A percentile compares a stretch with the other conserved stretches of the same genome.
Conservation (phyloP, 1,140 invertebrate genomes). For the Leptinotarsa lineolata region DNA sequence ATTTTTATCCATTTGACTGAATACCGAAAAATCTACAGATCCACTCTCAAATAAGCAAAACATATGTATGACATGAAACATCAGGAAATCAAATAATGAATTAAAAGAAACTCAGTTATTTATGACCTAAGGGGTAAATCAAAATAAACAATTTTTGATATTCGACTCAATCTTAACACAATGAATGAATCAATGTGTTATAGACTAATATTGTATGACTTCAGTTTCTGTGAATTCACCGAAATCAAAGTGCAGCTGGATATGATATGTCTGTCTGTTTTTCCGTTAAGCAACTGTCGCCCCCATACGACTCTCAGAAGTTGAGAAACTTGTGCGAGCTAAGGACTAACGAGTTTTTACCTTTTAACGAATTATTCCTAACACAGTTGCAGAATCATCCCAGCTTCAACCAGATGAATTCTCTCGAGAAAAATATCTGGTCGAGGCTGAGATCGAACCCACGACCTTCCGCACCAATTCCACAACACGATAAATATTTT, state of each 20-base stretch:
- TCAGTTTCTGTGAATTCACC: not conserved
- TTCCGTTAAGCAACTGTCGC: no score
- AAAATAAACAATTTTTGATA: not conserved
- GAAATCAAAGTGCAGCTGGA: conserved; percentile 7
- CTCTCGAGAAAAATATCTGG: no score
- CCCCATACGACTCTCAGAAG: no score
- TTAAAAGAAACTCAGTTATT: not conserved
- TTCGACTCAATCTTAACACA: not conserved
- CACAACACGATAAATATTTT: no score
- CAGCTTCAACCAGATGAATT: no score
- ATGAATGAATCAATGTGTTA: not conserved
- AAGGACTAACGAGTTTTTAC: no score
- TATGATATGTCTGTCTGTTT: no score
- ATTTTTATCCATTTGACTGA: not conserved
- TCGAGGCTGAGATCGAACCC: no score
- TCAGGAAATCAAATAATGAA: conserved; percentile 1
- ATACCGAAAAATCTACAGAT: not conserved
- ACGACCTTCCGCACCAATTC: no score
- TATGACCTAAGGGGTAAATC: not conserved
- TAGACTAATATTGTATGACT: conserved; percentile 1
- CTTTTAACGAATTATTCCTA: no score
- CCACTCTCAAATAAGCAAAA: not conserved
- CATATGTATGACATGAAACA: not conserved
- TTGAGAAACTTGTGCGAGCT: no score
- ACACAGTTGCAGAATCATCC: no score